Conservation (phyloP, 2,113 vertebrate genomes). For the Talpa occidentalis region DNA sequence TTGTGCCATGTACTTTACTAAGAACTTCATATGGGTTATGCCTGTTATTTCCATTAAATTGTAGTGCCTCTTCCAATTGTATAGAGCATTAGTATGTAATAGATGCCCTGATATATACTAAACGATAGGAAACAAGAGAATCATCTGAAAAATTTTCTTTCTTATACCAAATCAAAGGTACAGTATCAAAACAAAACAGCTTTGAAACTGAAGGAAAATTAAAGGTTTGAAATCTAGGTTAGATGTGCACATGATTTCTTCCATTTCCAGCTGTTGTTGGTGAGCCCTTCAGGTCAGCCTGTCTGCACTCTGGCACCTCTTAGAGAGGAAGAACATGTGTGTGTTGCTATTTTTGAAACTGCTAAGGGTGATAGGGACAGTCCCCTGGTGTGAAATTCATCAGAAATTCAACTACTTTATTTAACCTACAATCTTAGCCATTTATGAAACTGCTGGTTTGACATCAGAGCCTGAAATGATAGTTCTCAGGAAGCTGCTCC, state of each 20-base stretch:
- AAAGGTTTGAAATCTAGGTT: conserved; percentile 57
- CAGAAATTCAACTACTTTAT: conserved; percentile 70
- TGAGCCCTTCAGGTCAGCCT: conserved; percentile 58
- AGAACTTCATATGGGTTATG: neutral
- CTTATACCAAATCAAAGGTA: neutral
- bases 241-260: neutral
- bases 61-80: neutral
- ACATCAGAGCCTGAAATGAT: conserved; percentile 19
- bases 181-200: neutral
- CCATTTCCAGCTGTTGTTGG: conserved; percentile 61
- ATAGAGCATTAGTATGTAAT: neutral
- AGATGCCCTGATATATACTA: neutral
- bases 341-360: conserved; percentile 69
- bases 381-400: conserved; percentile 2
- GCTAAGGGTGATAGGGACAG: conserved; percentile 23
- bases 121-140: neutral
- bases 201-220: conserved; percentile 59
- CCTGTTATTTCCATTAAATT: neutral
- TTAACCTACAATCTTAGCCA: conserved; percentile 55
- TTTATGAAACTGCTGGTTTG: conserved; percentile 33
- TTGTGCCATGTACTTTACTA: neutral
- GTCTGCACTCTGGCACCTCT: conserved; percentile 53
- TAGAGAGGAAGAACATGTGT: conserved; percentile 43
- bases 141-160: conserved; percentile 10
- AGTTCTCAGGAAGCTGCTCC: neutral